phyloP scores from a whole-genome alignment of 2,797 vertebrate species.

The Arctocebus calabarensis region DNA sequence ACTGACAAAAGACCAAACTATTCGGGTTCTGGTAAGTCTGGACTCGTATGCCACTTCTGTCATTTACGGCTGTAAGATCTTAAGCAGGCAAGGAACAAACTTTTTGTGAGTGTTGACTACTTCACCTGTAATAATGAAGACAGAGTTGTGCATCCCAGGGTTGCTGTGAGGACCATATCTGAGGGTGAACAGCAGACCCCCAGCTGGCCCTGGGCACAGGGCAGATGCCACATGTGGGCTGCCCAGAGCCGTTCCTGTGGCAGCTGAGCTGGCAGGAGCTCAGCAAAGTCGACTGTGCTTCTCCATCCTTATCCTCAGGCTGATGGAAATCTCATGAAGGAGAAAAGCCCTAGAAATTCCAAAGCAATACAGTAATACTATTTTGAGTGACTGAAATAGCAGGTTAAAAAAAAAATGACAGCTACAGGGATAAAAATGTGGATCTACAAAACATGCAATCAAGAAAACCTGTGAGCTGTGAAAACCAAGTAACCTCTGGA shows the following conservation, averaged over 20 bases:
- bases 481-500: slow-evolving; percentile 64
- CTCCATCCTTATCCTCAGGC: neutral
- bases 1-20: neutral
- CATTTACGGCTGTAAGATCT: neutral
- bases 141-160: no score
- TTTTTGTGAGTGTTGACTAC: neutral
- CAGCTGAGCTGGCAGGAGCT: neutral
- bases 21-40: neutral
- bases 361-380: slow-evolving; percentile 37
- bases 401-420: slow-evolving; percentile 78
- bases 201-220: neutral
- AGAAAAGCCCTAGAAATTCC: slow-evolving; percentile 50
- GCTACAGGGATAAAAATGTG: slow-evolving; percentile 74
- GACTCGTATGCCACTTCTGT: neutral
- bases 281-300: rapidly evolving
- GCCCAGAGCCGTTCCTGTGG: rapidly evolving
- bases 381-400: slow-evolving; percentile 74
- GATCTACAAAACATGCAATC: slow-evolving; percentile 78
- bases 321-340: slow-evolving; percentile 44
- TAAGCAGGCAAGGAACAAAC: neutral
- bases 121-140: neutral
- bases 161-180: neutral
- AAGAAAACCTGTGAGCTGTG: slow-evolving; percentile 74
- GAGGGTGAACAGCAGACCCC: rapidly evolving
- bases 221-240: rapidly evolving